Base-by-base conservation (phyloP, 2,888 invertebrate species). In the Hanleya hanleyi region DNA sequence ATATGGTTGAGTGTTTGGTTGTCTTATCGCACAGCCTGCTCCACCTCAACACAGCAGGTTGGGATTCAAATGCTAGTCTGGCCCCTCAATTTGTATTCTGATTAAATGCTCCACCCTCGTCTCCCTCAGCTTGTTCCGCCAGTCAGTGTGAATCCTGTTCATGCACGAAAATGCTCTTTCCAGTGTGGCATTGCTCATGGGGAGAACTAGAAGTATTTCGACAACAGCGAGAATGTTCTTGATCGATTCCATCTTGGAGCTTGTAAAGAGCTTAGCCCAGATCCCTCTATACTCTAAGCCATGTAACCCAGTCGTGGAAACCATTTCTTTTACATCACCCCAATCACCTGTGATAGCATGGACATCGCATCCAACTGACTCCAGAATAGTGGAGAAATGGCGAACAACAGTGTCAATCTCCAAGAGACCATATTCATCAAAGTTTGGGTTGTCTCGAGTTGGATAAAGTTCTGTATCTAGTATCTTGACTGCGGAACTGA, bases 261-360 rank as follows among this genome's bases (percentile, higher is more conserved):
- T n/a, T n/a, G n/a, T n/a, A n/a, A n/a, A n/a, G 22, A 51, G 26
- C 22, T 51, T 51, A n/a, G 51, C 51, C 22, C 9, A 51, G 7
- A 22, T 22, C 22, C n/a, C 12, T 22, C 51, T 9, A 51, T 51
- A 51, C 26, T 51, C 51, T 7, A 51, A 7, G 51, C 6, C 6
- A 12, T 22, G 51, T 12, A 51, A 22, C 12, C 26, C 51, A n/a
- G 51, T 51, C 12, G n/a, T 51, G n/a, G 7, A 12, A 18, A 51
- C 51, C 22, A 51, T n/a, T 51, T 51, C 51, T 51, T 51, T 51
- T 7, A 51, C n/a, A 26, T 51, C 51, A 51, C 22, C n/a, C n/a
- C n/a, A n/a, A n/a, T n/a, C n/a, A n/a, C n/a, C n/a, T n/a, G n/a
- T n/a, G n/a, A n/a, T n/a, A n/a, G n/a, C n/a, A n/a, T n/a, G n/a